Evolutionary conservation across 2,888 invertebrate genomes (phyloP).

Genomic region (Athripsodes cinereus): DNA sequence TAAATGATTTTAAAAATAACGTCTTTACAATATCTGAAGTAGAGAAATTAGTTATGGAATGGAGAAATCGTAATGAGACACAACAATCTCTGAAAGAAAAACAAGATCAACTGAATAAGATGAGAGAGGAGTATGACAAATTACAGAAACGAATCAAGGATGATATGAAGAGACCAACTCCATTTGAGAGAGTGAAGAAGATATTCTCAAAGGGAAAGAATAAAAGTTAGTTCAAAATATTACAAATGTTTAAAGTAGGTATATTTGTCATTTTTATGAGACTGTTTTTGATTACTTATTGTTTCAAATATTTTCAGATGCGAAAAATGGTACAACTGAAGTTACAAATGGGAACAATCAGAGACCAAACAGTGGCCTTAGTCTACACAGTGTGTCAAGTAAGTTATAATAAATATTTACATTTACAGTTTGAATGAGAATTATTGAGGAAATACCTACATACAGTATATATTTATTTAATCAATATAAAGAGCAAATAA

Average conservation of each 20-base stretch:
- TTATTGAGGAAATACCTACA: too few species aligned
- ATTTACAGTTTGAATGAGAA: too few species aligned
- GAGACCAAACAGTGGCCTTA: conserved; percentile 63
- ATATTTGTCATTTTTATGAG: neutral
- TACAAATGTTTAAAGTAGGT: neutral
- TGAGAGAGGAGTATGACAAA: conserved; percentile 76
- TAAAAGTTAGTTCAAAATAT: conserved; percentile 37
- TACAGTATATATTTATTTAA: neutral
- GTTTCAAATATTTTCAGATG: conserved; percentile 11
- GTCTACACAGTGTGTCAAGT: conserved; percentile 62
- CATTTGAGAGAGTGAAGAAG: conserved; percentile 72
- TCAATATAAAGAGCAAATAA: neutral
- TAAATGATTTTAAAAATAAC: conserved; percentile 85
- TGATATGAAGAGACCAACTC: conserved; percentile 69
- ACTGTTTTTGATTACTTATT: neutral
- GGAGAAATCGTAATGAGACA: conserved; percentile 82
- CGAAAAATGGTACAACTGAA: conserved; percentile 7
- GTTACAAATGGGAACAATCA: conserved; percentile 34
- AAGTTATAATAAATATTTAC: too few species aligned
- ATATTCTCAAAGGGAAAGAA: conserved; percentile 64
- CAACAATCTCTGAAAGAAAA: conserved; percentile 81
- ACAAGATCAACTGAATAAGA: conserved; percentile 71
- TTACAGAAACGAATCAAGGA: conserved; percentile 74
- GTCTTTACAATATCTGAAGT: conserved; percentile 80
- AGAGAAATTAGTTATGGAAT: conserved; percentile 77